Percentiles rank a stretch among this genome's conserved stretches.
Evolutionary conservation across 2,797 vertebrate genomes (phyloP).

Genomic region (Erithacus rubecula): DNA sequence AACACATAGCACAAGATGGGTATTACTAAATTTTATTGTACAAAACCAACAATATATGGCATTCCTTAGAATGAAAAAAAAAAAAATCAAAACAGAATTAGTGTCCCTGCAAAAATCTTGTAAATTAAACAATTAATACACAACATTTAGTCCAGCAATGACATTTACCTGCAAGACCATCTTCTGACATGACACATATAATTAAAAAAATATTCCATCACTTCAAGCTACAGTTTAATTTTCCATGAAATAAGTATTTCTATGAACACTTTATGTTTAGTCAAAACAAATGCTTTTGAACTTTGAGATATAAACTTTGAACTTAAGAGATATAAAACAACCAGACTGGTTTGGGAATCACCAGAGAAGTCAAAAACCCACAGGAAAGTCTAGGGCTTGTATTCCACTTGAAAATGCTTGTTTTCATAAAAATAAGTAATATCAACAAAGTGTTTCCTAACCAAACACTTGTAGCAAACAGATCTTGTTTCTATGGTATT

Average conservation of each 20-base stretch:
- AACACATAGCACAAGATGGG: slow-evolving; percentile 42
- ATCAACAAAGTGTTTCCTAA: background rate
- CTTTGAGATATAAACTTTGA: too few relatives aligned
- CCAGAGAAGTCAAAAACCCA: slow-evolving; percentile 47
- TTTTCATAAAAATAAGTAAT: slow-evolving; percentile 39
- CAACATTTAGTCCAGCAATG: slow-evolving; percentile 44
- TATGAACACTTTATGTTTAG: slow-evolving; percentile 70
- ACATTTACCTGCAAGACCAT: slow-evolving; percentile 56
- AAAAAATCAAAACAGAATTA: background rate
- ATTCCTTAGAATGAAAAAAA: slow-evolving; percentile 50
- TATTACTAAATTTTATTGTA: slow-evolving; percentile 62
- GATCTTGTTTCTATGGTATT: background rate
- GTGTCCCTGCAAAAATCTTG: slow-evolving; percentile 45
- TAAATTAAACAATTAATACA: slow-evolving; percentile 64
- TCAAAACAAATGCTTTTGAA: slow-evolving; percentile 61
- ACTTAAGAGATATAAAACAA: slow-evolving; percentile 54
- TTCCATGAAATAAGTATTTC: slow-evolving; percentile 71
- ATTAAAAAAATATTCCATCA: slow-evolving; percentile 74
- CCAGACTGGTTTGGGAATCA: slow-evolving; percentile 54
- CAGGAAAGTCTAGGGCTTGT: background rate
- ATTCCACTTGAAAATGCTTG: slow-evolving; percentile 23
- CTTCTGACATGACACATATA: slow-evolving; percentile 59
- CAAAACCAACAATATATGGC: slow-evolving; percentile 50
- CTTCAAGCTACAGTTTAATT: slow-evolving; percentile 69
- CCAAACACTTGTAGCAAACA: background rate